A percentile compares a stretch with the other conserved stretches of the same genome.
Evolutionary conservation across 2,888 invertebrate species (phyloP).

Genomic region (Tinea semifulvella): DNA sequence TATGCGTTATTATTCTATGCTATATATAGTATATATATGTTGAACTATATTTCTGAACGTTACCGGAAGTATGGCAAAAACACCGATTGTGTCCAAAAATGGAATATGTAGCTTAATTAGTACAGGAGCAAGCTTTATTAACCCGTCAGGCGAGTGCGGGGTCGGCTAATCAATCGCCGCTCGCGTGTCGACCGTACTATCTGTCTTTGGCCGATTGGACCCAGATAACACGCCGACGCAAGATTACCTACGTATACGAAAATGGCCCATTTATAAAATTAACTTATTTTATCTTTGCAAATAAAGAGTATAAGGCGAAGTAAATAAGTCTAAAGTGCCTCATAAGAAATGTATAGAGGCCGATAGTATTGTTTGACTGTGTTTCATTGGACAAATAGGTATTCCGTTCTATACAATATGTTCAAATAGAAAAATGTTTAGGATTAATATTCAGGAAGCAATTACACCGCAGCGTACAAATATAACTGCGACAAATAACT

Average conservation of each 20-base stretch:
- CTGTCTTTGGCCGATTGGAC: constrained; percentile 61
- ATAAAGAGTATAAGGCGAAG: constrained; percentile 25
- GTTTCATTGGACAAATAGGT: not conserved
- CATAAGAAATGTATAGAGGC: constrained; percentile 36
- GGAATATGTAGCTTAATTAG: constrained; percentile 45
- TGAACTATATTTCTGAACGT: too few species aligned
- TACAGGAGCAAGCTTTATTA: constrained; percentile 46
- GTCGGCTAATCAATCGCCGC: constrained; percentile 60
- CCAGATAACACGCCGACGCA: constrained; percentile 54
- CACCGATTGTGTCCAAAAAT: constrained; percentile 31
- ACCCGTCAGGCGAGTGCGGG: constrained; percentile 58
- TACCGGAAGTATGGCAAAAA: too few species aligned
- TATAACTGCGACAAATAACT: constrained; percentile 5
- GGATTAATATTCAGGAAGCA: not conserved
- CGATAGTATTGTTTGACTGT: constrained; percentile 32
- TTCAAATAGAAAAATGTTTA: not conserved
- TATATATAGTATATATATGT: too few species aligned
- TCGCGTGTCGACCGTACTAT: constrained; percentile 63
- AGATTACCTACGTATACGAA: constrained; percentile 57
- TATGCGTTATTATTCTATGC: too few species aligned
- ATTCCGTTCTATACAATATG: not conserved
- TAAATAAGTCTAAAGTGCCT: constrained; percentile 48
- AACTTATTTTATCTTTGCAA: constrained; percentile 58
- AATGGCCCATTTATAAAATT: constrained; percentile 63
- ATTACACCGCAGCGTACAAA: not conserved